phyloP scores from a whole-genome alignment of 2,888 invertebrate species.

The Nebria brevicollis region DNA sequence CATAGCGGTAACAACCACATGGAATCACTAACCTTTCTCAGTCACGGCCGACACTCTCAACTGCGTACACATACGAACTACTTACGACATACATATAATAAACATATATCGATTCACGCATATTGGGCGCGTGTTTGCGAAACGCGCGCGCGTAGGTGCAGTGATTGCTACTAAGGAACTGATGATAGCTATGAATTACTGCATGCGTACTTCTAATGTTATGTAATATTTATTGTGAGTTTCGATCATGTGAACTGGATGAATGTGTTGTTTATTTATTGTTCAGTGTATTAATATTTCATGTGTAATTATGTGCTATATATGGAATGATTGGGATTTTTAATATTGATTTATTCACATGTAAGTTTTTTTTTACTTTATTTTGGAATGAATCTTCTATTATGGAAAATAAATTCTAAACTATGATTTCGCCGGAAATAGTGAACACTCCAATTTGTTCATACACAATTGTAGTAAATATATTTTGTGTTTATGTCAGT shows the following conservation, averaged over 20 bases:
- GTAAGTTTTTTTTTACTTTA: not conserved
- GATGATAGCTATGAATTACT: not conserved
- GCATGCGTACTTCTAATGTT: not conserved
- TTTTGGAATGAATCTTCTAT: not conserved
- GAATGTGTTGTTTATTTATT: not conserved
- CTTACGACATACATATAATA: constrained; percentile 6
- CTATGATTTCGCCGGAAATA: no score
- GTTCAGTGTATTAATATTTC: not conserved
- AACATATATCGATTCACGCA: not conserved
- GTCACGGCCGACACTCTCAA: constrained; percentile 7
- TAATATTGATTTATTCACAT: not conserved
- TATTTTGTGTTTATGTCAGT: no score
- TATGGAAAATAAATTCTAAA: no score
- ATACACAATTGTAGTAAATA: no score
- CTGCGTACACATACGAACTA: constrained; percentile 7
- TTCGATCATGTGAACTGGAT: constrained; percentile 1
- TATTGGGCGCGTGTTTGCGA: not conserved
- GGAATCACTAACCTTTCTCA: constrained; percentile 11
- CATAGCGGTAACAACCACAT: constrained; percentile 15
- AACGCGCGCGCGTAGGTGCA: not conserved
- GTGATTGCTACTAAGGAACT: not conserved
- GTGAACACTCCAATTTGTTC: no score
- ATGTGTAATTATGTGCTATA: not conserved
- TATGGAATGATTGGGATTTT: not conserved
- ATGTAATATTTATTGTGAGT: not conserved